Percentiles rank a stretch among this genome's conserved stretches.
Evolutionary conservation across 2,888 invertebrate genomes (phyloP).

Genomic region (Bombylius major): DNA sequence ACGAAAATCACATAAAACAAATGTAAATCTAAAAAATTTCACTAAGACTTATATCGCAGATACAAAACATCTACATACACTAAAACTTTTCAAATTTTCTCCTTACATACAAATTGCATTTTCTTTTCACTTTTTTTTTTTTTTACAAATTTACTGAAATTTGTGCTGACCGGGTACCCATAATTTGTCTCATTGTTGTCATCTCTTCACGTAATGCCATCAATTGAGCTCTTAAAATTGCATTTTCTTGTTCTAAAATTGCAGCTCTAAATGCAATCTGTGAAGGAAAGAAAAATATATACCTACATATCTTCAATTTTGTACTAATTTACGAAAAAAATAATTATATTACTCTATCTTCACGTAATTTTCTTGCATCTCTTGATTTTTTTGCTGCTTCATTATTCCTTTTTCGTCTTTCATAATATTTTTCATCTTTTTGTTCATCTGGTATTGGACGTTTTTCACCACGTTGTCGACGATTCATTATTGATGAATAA

Average conservation of each 20-base stretch:
- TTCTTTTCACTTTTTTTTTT: not conserved
- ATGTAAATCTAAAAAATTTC: too few relatives aligned
- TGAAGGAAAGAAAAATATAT: slow-evolving; percentile 13
- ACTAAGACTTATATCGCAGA: too few relatives aligned
- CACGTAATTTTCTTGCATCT: slow-evolving; percentile 73
- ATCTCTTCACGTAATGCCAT: slow-evolving; percentile 69
- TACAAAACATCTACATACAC: too few relatives aligned
- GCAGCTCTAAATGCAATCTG: slow-evolving; percentile 75
- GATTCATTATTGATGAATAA: slow-evolving; percentile 26
- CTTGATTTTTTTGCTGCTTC: slow-evolving; percentile 86
- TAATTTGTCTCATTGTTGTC: slow-evolving; percentile 1
- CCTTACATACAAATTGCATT: not conserved
- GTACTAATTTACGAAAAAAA: not conserved
- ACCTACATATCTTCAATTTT: not conserved
- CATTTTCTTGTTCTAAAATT: slow-evolving; percentile 77
- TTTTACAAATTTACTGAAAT: slow-evolving; percentile 4
- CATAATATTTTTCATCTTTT: slow-evolving; percentile 84
- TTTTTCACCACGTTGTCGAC: slow-evolving; percentile 64
- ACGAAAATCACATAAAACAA: too few relatives aligned
- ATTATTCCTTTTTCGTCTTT: slow-evolving; percentile 75
- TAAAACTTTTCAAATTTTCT: too few relatives aligned
- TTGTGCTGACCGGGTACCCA: slow-evolving; percentile 4
- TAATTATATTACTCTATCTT: slow-evolving; percentile 56
- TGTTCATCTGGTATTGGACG: slow-evolving; percentile 75
- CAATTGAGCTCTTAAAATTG: slow-evolving; percentile 69